Percentiles rank a stretch among this genome's conserved stretches.
phyloP scores from a whole-genome alignment of 2,888 invertebrate species.

The Sarcophaga variegata region DNA sequence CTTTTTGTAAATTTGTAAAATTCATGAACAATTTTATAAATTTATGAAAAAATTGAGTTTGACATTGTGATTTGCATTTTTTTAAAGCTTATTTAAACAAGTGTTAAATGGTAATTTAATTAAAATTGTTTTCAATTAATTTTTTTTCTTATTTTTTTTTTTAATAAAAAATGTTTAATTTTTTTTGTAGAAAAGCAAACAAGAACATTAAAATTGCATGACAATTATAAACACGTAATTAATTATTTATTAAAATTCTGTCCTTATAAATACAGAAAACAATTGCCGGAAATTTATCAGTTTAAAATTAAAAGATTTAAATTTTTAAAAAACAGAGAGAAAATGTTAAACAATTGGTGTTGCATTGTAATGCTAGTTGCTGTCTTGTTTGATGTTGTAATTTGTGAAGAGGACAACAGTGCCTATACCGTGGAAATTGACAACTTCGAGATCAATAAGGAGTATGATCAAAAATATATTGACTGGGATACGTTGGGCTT shows the following conservation, averaged over 20 bases:
- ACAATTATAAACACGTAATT: background rate
- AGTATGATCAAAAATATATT: constrained; percentile 73
- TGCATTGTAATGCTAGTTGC: background rate
- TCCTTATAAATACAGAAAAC: constrained; percentile 29
- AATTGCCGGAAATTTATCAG: background rate
- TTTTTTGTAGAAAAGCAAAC: background rate
- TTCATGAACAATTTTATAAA: too few relatives aligned
- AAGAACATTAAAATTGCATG: constrained; percentile 52
- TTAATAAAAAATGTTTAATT: constrained; percentile 1
- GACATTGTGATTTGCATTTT: too few relatives aligned
- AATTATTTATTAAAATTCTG: constrained; percentile 8
- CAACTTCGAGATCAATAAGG: constrained; percentile 71
- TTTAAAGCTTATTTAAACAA: constrained; percentile 4
- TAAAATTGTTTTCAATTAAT: background rate
- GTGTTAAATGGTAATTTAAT: constrained; percentile 1
- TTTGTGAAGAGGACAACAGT: background rate
- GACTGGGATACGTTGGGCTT: constrained; percentile 76
- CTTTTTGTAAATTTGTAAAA: too few relatives aligned
- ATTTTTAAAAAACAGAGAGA: background rate
- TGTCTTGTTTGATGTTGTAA: background rate
- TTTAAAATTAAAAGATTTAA: background rate
- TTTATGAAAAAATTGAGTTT: too few relatives aligned
- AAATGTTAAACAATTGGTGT: background rate
- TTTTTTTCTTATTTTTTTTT: background rate
- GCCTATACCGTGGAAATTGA: constrained; percentile 73